phyloP scores from a whole-genome alignment of 2,888 invertebrate species.

The Trissonchulus latispiculum region DNA sequence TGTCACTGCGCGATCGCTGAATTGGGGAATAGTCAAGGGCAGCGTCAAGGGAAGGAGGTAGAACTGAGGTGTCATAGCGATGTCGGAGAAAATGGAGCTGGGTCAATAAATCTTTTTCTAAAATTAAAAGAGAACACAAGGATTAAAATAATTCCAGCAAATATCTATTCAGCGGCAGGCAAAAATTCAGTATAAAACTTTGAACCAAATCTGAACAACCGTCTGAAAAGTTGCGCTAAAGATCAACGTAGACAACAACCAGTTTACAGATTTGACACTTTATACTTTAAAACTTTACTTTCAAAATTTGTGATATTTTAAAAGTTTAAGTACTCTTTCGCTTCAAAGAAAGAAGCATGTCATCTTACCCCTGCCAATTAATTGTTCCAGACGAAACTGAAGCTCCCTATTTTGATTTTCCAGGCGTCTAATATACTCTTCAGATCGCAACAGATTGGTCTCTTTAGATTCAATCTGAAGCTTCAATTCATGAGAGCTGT shows the following conservation, averaged over 20 bases:
- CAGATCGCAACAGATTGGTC: not conserved
- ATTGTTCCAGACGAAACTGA: not conserved
- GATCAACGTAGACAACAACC: too few relatives aligned
- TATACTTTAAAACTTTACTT: too few relatives aligned
- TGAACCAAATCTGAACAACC: too few relatives aligned
- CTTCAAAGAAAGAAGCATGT: too few relatives aligned
- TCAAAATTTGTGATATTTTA: too few relatives aligned
- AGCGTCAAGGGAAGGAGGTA: not conserved
- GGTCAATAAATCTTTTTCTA: not conserved
- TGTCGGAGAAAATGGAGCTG: not conserved
- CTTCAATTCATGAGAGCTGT: not conserved
- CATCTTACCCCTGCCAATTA: not conserved
- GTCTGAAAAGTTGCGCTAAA: too few relatives aligned
- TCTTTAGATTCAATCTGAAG: not conserved
- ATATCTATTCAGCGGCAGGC: too few relatives aligned
- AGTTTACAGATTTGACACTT: too few relatives aligned
- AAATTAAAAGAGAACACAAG: not conserved
- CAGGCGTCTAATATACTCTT: not conserved
- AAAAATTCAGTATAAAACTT: too few relatives aligned
- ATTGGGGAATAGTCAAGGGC: not conserved
- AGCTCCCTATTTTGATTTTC: not conserved
- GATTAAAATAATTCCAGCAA: too few relatives aligned
- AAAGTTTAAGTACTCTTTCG: too few relatives aligned
- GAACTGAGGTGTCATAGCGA: not conserved
- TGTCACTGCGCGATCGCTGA: not conserved